Conservation (phyloP, 2,888 invertebrate genomes). For the Dasysyrphus albostriatus region DNA sequence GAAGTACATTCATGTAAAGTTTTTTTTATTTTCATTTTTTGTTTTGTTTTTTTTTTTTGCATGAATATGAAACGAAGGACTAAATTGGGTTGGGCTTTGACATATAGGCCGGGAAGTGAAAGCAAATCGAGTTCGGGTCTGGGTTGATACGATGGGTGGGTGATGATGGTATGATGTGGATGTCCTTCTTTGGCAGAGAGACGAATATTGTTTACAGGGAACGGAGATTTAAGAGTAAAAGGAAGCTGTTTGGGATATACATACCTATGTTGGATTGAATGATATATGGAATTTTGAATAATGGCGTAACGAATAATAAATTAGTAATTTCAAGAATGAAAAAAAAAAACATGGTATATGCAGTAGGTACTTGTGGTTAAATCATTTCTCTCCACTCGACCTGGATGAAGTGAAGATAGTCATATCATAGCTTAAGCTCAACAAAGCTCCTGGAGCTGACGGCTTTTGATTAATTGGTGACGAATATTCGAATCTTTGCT, state of each 20-base stretch:
- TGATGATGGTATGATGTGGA: background rate
- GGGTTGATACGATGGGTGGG: conserved; percentile 43
- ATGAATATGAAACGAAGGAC: conserved; percentile 73
- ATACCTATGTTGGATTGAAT: background rate
- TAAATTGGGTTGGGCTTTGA: conserved; percentile 75
- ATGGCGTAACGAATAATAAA: conserved; percentile 10
- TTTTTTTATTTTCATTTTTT: conserved; percentile 43
- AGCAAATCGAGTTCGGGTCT: conserved; percentile 56
- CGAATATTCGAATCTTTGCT: too few species aligned
- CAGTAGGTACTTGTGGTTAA: background rate
- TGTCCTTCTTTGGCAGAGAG: conserved; percentile 16
- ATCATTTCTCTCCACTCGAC: background rate
- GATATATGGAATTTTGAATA: conserved; percentile 17
- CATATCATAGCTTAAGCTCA: too few species aligned
- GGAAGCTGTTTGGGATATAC: background rate
- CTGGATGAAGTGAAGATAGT: too few species aligned
- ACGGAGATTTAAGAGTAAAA: background rate
- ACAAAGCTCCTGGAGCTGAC: too few species aligned
- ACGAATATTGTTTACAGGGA: conserved; percentile 4
- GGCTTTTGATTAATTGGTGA: too few species aligned
- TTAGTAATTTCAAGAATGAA: background rate
- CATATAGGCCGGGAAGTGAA: conserved; percentile 67
- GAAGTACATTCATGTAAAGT: conserved; percentile 67
- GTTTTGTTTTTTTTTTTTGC: conserved; percentile 38
- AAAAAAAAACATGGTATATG: background rate